Base-by-base conservation (phyloP, 2,888 invertebrate genomes). In the Sarcophaga variegata region DNA sequence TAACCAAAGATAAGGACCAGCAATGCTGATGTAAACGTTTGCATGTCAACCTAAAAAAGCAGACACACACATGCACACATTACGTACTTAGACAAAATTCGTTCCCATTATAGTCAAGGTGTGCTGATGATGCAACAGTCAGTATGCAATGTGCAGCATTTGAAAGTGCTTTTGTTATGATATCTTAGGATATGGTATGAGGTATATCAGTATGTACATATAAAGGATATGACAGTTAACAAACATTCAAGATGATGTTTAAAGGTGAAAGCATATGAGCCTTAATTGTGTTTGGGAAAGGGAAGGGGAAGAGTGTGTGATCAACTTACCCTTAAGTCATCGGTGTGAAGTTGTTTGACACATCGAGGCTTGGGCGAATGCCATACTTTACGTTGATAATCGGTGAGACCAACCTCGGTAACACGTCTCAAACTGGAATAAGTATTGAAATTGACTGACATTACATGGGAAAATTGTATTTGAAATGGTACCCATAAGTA, bases 281-380 rank as follows among this genome's bases (percentile, higher is more conserved):
- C 4, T 54, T 54, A 54, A 54, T 1, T 54, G 17, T 17, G 54
- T 0, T 54, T 54, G 12, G 12, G 17, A 1, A 49, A 12, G 2
- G 14, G 12, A 1, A 4, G 2, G 37, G 37, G 37, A 37, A 37
- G 27, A 27, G 6, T 37, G 1, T 81, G 54, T 63, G 22, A 69
- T 54, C 45, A 54, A 82, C 92, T 90, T 87, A 93, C 93, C 87
- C 90, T 90, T 81, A 93, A 91, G 89, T 93, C 93, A 27, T 91
- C 91, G 60, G 92, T 90, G 80, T 93, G 92, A 37, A 93, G 90
- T 88, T 92, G 90, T 89, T 92, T 92, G 3, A 95, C 94, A 90
- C 96, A 96, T 0, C 93, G 93, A 0, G 96, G 96, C 89, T 94
- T 95, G 0, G 94, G 93, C 45, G 94, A 94, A 90, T 95, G 95